A percentile compares a stretch with the other conserved stretches of the same genome.
Evolutionary conservation across 2,113 vertebrate genomes (phyloP).

Genomic region (Mionectes macconnelli): DNA sequence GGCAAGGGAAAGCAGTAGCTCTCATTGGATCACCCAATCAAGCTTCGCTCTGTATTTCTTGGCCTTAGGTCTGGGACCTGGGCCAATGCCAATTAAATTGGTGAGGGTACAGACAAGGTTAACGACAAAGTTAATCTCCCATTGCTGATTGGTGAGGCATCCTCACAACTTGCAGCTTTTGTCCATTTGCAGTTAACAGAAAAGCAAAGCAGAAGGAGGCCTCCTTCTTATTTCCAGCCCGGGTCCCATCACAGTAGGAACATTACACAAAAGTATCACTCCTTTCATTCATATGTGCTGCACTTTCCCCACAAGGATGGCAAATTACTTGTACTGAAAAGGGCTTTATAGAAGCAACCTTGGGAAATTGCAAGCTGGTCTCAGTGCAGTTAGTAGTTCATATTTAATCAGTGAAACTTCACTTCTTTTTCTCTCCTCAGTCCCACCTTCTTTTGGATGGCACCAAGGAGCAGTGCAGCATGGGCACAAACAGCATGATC

Average conservation of each 20-base stretch:
- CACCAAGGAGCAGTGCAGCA: background rate
- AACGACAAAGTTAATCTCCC: slow-evolving; percentile 40
- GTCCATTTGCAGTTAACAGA: slow-evolving; percentile 7
- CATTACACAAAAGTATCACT: background rate
- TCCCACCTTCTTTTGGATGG: background rate
- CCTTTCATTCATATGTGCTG: background rate
- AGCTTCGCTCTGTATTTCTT: background rate
- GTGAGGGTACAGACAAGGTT: slow-evolving; percentile 31
- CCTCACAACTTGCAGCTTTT: slow-evolving; percentile 16
- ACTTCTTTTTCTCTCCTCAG: background rate
- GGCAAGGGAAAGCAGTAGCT: background rate
- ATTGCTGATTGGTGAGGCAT: slow-evolving; percentile 7
- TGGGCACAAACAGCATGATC: background rate
- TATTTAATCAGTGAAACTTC: background rate
- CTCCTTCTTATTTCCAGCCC: background rate
- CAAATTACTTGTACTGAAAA: background rate
- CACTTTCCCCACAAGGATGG: background rate
- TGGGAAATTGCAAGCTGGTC: background rate
- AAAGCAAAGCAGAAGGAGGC: background rate
- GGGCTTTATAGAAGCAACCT: background rate
- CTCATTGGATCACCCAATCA: background rate
- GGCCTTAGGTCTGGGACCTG: slow-evolving; percentile 14
- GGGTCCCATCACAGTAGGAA: background rate
- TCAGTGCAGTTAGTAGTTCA: background rate
- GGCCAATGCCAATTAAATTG: slow-evolving; percentile 31